These are phyloP conservation scores for Heliconius congener DNA, from an alignment of 1,140 invertebrate genomes.

Conservation along the genomic window DNA sequence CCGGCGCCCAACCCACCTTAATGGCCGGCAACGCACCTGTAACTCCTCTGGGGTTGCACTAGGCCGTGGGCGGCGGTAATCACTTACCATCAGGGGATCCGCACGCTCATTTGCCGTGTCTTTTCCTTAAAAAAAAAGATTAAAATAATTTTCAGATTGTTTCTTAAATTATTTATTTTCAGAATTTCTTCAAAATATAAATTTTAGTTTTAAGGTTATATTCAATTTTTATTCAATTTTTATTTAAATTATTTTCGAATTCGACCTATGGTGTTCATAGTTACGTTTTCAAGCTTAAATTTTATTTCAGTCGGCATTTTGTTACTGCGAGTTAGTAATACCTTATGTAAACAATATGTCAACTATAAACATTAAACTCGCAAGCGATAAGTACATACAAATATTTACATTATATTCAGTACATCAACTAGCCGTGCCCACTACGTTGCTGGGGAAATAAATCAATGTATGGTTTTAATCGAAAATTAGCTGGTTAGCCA, in stretches of 20 bases:
- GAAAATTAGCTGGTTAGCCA: conserved; percentile 38
- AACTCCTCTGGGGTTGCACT: too few relatives aligned
- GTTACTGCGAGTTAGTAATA: neutral
- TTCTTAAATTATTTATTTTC: neutral
- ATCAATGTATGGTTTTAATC: conserved; percentile 36
- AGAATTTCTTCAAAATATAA: neutral
- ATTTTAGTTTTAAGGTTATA: too few relatives aligned
- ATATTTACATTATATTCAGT: conserved; percentile 18
- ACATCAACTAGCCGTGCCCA: conserved; percentile 4
- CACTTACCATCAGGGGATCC: too few relatives aligned
- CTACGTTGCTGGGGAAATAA: conserved; percentile 21
- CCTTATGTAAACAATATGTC: neutral
- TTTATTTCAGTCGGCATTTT: neutral
- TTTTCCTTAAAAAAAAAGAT: too few relatives aligned
- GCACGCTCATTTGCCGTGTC: too few relatives aligned
- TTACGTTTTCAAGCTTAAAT: neutral
- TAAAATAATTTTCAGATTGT: too few relatives aligned
- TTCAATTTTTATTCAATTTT: too few relatives aligned
- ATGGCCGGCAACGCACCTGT: too few relatives aligned
- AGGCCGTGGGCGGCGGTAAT: too few relatives aligned
- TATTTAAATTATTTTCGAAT: too few relatives aligned
- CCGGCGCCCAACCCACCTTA: too few relatives aligned
- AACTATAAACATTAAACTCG: conserved; percentile 22
- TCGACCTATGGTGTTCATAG: neutral
- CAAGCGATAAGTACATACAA: conserved; percentile 11